Evolutionary conservation across 1,140 invertebrate species (phyloP).

Genomic region (Cydia splendana): DNA sequence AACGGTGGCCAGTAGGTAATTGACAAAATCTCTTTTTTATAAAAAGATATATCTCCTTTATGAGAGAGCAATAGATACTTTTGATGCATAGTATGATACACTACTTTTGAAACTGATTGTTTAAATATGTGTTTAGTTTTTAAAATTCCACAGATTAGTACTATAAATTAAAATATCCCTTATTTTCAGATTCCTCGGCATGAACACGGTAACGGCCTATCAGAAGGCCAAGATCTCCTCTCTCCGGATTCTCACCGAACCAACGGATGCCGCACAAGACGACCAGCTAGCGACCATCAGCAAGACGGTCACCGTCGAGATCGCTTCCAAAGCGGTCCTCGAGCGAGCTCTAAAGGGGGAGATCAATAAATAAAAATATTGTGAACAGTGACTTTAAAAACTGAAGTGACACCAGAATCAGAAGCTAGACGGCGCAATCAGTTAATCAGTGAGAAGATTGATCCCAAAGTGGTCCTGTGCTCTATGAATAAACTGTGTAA

Average conservation of each 20-base stretch:
- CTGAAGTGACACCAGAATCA: not conserved
- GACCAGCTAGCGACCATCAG: slow-evolving; percentile 71
- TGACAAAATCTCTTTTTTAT: too few species aligned
- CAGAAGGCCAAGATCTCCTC: slow-evolving; percentile 93
- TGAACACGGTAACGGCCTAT: slow-evolving; percentile 92
- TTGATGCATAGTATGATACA: too few species aligned
- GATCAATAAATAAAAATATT: slow-evolving; percentile 39
- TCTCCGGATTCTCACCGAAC: slow-evolving; percentile 86
- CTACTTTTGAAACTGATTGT: too few species aligned
- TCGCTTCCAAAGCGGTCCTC: slow-evolving; percentile 66
- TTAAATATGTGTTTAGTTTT: too few species aligned
- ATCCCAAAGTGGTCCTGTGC: too few species aligned
- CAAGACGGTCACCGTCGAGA: slow-evolving; percentile 76
- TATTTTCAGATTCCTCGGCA: slow-evolving; percentile 84
- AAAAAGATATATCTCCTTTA: too few species aligned
- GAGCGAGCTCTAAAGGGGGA: slow-evolving; percentile 67
- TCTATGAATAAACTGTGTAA: too few species aligned
- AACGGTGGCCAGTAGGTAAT: too few species aligned
- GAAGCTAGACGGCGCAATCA: too few species aligned
- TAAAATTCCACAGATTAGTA: too few species aligned
- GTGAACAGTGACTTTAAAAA: not conserved
- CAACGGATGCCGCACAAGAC: slow-evolving; percentile 38
- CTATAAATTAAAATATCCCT: slow-evolving; percentile 12
- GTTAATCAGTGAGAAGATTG: too few species aligned
- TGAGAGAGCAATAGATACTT: too few species aligned